phyloP scores from a whole-genome alignment of 1,140 invertebrate genomes.

The Drosophila navojoa region DNA sequence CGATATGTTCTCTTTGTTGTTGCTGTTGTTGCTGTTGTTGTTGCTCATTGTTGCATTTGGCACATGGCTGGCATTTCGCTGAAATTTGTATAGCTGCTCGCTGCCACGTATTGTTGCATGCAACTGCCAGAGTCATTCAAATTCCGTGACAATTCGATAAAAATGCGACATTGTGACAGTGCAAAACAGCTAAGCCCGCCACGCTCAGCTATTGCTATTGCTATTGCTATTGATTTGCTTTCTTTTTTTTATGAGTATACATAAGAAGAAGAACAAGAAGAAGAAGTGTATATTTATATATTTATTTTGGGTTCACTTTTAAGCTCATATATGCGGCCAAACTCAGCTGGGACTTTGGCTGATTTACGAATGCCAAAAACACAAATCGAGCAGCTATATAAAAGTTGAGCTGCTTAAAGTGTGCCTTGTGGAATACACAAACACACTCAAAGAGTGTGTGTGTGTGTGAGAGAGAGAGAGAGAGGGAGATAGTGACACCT shows the following conservation, averaged over 20 bases:
- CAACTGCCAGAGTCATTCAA: constrained; percentile 23
- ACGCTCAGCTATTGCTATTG: neutral
- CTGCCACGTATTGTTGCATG: constrained; percentile 14
- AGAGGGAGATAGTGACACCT: neutral
- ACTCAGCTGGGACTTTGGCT: constrained; percentile 32
- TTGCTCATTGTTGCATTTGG: constrained; percentile 32
- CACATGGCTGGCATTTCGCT: constrained; percentile 37
- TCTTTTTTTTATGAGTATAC: neutral
- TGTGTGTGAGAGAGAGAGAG: neutral
- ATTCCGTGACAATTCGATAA: constrained; percentile 25
- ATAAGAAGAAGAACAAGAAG: neutral
- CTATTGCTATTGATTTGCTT: neutral
- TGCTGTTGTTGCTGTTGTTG: constrained; percentile 19
- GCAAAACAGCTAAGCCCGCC: neutral
- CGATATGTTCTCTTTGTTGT: constrained; percentile 30
- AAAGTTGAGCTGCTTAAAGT: constrained; percentile 44
- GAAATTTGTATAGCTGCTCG: constrained; percentile 36
- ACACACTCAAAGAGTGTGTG: neutral
- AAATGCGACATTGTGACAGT: constrained; percentile 7
- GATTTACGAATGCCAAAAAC: constrained; percentile 38
- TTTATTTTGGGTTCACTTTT: constrained; percentile 12
- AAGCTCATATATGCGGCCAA: constrained; percentile 3
- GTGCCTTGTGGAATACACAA: constrained; percentile 44
- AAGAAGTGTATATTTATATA: neutral
- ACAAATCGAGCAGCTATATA: constrained; percentile 38